Conservation (phyloP, 2,888 invertebrate species). For the Minunthozetes semirufus region DNA sequence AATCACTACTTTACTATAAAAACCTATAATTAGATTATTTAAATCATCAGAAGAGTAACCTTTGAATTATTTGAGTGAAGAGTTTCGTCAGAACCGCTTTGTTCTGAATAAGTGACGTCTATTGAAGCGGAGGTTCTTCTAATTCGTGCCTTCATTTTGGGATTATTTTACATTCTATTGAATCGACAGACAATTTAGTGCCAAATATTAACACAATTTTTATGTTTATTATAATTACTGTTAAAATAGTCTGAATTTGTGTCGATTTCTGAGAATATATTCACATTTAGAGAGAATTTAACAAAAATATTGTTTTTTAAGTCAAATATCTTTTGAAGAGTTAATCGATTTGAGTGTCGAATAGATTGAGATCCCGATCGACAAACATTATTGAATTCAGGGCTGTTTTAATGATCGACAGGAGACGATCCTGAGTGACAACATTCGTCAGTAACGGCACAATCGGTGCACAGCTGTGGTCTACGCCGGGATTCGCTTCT, state of each 20-base stretch:
- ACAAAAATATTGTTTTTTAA: no score
- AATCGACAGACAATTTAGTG: no score
- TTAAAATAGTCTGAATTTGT: no score
- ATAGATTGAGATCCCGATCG: constrained; percentile 24
- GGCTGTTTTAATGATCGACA: constrained; percentile 25
- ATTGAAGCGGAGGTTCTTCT: constrained; percentile 36
- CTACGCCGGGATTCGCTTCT: not conserved
- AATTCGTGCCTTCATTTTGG: constrained; percentile 30
- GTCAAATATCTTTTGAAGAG: no score
- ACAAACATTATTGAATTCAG: constrained; percentile 25
- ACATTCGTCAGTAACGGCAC: not conserved
- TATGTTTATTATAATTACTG: no score
- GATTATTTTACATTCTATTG: not conserved
- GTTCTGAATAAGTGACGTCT: constrained; percentile 18
- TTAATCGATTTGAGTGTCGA: not conserved
- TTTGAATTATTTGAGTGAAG: constrained; percentile 35
- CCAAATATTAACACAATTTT: no score
- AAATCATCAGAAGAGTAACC: not conserved
- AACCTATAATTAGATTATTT: not conserved
- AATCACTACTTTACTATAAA: not conserved
- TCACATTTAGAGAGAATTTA: no score
- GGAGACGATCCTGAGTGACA: constrained; percentile 17
- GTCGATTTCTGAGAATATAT: no score
- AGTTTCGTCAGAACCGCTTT: constrained; percentile 32
- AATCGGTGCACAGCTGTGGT: not conserved